Percentiles rank a stretch among this genome's conserved stretches.
Conservation (phyloP, 2,113 vertebrate genomes). For the Solea solea region DNA sequence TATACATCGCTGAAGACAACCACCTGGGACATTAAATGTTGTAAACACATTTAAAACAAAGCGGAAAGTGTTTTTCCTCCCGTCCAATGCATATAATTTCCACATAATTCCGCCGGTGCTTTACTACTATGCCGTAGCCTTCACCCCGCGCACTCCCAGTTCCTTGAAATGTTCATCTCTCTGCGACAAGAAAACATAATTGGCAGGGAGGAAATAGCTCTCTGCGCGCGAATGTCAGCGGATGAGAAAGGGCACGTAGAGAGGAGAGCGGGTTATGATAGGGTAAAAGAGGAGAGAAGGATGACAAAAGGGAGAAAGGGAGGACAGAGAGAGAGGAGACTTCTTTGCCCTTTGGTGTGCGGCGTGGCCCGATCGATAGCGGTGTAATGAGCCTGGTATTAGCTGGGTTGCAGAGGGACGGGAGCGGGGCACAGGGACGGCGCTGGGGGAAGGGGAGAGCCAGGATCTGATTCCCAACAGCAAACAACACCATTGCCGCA, state of each 20-base stretch:
- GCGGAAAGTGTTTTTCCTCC: background rate
- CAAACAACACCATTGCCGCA: conserved; percentile 69
- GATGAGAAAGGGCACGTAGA: conserved; percentile 31
- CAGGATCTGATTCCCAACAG: conserved; percentile 74
- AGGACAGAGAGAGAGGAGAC: conserved; percentile 42
- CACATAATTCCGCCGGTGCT: background rate
- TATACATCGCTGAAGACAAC: conserved; percentile 12
- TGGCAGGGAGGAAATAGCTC: conserved; percentile 21
- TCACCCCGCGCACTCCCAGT: background rate
- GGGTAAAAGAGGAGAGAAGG: conserved; percentile 45
- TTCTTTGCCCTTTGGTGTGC: conserved; percentile 72
- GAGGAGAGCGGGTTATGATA: conserved; percentile 59
- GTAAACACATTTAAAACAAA: background rate
- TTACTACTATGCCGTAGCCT: background rate
- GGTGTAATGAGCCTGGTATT: conserved; percentile 78
- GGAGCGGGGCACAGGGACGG: conserved; percentile 57
- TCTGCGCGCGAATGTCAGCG: conserved; percentile 1
- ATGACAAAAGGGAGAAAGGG: conserved; percentile 58
- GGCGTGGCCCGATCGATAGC: conserved; percentile 71
- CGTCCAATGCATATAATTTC: background rate
- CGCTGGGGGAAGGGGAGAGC: conserved; percentile 36
- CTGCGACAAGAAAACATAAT: conserved; percentile 35
- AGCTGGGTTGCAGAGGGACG: conserved; percentile 74
- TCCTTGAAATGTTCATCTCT: conserved; percentile 35
- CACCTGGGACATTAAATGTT: background rate